These are phyloP conservation scores for Stichodactyla mertensii DNA, from an alignment of 64 coral and sea anemone species.

Conservation along the genomic window DNA sequence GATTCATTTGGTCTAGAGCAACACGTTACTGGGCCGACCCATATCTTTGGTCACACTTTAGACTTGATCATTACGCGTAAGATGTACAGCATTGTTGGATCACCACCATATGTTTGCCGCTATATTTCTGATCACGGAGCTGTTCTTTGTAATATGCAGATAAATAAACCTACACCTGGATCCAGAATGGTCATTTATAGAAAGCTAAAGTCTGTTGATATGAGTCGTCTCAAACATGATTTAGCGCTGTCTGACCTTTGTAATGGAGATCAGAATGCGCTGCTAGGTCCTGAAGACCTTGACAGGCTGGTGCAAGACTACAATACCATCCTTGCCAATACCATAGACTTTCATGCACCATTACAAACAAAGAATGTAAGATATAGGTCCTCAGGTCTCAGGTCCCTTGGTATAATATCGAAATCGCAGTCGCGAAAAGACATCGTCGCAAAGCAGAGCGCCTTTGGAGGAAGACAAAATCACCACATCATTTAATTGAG, in stretches of 20 bases:
- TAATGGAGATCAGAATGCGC: neutral
- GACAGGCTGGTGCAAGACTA: neutral
- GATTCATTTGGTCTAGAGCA: conserved; percentile 28
- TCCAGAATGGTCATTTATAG: conserved; percentile 22
- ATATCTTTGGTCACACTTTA: conserved; percentile 17
- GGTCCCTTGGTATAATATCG: conserved; percentile 37
- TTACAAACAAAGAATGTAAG: conserved; percentile 25
- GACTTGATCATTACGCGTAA: conserved; percentile 37
- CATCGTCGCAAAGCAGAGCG: conserved; percentile 14
- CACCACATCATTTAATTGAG: neutral
- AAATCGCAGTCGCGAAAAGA: conserved; percentile 30
- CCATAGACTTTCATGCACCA: conserved; percentile 28
- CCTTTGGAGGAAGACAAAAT: conserved; percentile 8
- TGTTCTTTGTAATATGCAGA: neutral
- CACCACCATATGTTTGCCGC: conserved; percentile 16
- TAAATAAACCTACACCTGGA: neutral
- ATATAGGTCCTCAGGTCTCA: neutral
- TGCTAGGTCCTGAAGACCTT: neutral
- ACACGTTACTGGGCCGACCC: conserved; percentile 13
- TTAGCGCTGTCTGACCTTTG: conserved; percentile 27
- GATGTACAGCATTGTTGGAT: conserved; percentile 5
- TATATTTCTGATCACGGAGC: conserved; percentile 42
- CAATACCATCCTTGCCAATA: neutral
- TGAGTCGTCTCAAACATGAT: neutral
- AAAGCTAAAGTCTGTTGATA: conserved; percentile 30